A percentile compares a stretch with the other conserved stretches of the same genome.
phyloP scores from a whole-genome alignment of 2,797 vertebrate genomes.

The Podarcis lilfordi region DNA sequence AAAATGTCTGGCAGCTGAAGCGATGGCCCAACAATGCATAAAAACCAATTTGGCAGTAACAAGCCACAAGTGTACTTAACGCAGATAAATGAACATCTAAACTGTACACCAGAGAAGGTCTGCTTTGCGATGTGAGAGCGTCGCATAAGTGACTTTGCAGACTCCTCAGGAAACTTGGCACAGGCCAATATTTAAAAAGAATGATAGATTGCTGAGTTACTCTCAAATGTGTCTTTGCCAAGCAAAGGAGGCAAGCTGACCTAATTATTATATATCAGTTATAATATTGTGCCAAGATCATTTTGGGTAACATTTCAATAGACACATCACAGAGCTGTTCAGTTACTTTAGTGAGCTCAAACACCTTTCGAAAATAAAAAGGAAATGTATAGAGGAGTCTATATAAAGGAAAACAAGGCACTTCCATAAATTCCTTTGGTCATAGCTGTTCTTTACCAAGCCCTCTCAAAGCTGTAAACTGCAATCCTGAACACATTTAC shows the following conservation, averaged over 20 bases:
- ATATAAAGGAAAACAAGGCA: neutral
- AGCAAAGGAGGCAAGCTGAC: constrained; percentile 10
- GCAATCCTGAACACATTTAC: neutral
- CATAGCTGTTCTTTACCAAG: neutral
- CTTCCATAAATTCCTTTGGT: neutral
- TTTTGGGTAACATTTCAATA: constrained; percentile 8
- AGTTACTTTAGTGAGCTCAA: neutral
- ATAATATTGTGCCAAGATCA: neutral
- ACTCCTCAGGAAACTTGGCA: constrained; percentile 8
- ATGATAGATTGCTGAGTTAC: constrained; percentile 15
- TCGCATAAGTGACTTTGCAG: constrained; percentile 11
- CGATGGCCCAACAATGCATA: constrained; percentile 1
- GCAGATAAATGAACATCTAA: constrained; percentile 17
- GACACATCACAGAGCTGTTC: neutral
- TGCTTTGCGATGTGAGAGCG: constrained; percentile 2
- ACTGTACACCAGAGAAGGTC: constrained; percentile 3
- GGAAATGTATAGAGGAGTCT: neutral
- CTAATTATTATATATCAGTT: constrained; percentile 20
- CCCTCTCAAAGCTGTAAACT: neutral
- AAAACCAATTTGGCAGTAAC: constrained; percentile 23
- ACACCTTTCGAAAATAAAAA: constrained; percentile 1
- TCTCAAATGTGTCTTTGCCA: neutral
- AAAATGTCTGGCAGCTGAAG: neutral
- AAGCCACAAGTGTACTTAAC: constrained; percentile 7
- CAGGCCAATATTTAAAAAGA: neutral